Conservation (phyloP, 2,888 invertebrate genomes). For the Galeruca laticollis region DNA sequence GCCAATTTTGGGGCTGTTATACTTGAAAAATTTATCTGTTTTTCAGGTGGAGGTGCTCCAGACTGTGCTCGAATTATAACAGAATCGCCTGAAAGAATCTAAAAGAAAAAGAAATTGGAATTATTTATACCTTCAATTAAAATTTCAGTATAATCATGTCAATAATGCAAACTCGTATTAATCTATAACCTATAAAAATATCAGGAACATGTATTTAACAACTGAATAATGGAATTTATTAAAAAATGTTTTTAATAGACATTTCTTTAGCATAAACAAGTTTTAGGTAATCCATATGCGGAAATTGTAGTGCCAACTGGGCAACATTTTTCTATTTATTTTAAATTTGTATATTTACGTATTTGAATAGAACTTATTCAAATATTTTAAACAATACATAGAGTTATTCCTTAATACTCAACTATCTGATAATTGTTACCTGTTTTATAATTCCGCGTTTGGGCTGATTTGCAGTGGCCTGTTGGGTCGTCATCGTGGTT, state of each 20-base stretch:
- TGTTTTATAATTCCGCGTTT: slow-evolving; percentile 74
- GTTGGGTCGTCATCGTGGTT: slow-evolving; percentile 49
- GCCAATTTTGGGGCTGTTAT: slow-evolving; percentile 93
- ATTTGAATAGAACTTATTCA: slow-evolving; percentile 5
- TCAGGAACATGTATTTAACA: neutral
- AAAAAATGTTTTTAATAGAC: neutral
- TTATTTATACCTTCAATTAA: slow-evolving; percentile 19
- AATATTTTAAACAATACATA: neutral
- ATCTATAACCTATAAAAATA: slow-evolving; percentile 44
- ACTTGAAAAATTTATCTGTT: slow-evolving; percentile 90
- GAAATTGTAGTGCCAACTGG: slow-evolving; percentile 59
- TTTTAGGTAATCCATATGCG: slow-evolving; percentile 34
- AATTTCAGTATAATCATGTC: slow-evolving; percentile 12
- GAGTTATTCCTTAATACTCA: slow-evolving; percentile 5
- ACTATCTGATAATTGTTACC: slow-evolving; percentile 62
- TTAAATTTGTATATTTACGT: neutral
- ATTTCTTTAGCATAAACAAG: neutral
- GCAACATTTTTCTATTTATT: slow-evolving; percentile 47
- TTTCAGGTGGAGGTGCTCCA: slow-evolving; percentile 93
- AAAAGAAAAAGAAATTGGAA: slow-evolving; percentile 52
- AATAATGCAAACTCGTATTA: slow-evolving; percentile 58
- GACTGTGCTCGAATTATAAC: slow-evolving; percentile 89
- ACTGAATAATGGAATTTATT: slow-evolving; percentile 8
- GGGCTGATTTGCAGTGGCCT: slow-evolving; percentile 58
- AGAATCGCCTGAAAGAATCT: slow-evolving; percentile 97